Percentiles rank a stretch among this genome's conserved stretches.
These are phyloP conservation scores for Lepidurus packardi DNA, from an alignment of 1,140 invertebrate species.

Conservation along the genomic window DNA sequence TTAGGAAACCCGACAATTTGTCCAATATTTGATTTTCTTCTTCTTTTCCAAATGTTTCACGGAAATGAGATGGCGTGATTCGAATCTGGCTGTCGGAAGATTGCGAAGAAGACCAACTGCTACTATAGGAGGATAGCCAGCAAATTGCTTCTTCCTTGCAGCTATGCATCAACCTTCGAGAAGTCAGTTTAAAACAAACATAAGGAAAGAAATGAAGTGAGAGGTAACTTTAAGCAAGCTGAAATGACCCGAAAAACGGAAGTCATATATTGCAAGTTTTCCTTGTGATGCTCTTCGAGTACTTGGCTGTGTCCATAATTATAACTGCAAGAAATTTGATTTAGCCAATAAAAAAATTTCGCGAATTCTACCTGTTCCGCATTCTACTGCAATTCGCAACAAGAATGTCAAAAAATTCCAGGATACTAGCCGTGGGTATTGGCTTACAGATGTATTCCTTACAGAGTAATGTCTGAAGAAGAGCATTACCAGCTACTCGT, in stretches of 20 bases:
- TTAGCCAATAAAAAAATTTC: neutral
- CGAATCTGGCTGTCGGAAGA: neutral
- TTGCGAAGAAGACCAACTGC: neutral
- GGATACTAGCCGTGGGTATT: neutral
- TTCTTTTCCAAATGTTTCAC: neutral
- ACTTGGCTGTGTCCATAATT: neutral
- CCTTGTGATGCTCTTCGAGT: neutral
- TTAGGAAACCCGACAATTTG: neutral
- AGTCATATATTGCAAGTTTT: neutral
- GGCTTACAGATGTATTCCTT: neutral
- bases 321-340: neutral
- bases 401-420: neutral
- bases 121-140: neutral
- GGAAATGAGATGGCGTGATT: neutral
- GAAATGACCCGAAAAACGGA: neutral
- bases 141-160: conserved; percentile 5
- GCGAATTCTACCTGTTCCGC: neutral
- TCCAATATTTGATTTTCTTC: neutral
- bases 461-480: neutral
- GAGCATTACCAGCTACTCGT: neutral
- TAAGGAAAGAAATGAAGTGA: neutral
- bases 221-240: neutral
- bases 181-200: neutral
- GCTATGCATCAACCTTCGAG: neutral
- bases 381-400: neutral